Percentiles rank a stretch among this genome's conserved stretches.
Conservation (phyloP, 2,888 invertebrate species). For the Zygogramma bicolorata region DNA sequence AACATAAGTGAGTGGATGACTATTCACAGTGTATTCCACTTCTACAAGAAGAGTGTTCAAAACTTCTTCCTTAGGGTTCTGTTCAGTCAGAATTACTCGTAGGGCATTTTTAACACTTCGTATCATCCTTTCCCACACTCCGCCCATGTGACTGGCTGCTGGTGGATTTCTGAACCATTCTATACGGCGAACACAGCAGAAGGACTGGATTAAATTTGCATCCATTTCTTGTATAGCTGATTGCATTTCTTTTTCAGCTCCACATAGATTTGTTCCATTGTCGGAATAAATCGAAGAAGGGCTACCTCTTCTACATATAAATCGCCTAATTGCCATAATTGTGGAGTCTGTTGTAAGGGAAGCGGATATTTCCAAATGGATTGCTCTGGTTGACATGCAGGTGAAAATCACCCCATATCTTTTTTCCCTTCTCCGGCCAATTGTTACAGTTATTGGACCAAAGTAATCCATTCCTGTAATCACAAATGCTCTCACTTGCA, state of each 20-base stretch:
- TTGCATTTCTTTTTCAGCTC: not conserved
- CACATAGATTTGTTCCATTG: not conserved
- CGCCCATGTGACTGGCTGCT: not conserved
- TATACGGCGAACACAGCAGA: not conserved
- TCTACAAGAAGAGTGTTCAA: constrained; percentile 14
- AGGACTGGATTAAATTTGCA: not conserved
- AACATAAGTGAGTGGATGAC: too few species aligned
- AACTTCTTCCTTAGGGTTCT: not conserved
- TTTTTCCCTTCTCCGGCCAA: not conserved
- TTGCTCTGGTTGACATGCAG: not conserved
- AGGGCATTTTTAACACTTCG: not conserved
- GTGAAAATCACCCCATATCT: not conserved
- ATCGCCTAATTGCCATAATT: not conserved
- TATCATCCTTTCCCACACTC: not conserved
- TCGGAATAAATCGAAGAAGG: not conserved
- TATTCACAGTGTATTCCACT: too few species aligned
- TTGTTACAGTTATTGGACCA: not conserved
- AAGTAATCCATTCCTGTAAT: not conserved
- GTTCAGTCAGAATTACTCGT: not conserved
- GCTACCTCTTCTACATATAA: not conserved
- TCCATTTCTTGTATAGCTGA: not conserved
- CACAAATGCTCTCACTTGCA: not conserved
- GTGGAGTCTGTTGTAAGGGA: too few species aligned
- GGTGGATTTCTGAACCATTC: not conserved
- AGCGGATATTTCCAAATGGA: too few species aligned